Evolutionary conservation across 2,888 invertebrate species (phyloP), one percentile per base, ranked within the genome.

Genomic region (Rhamphomyia laevipes): DNA sequence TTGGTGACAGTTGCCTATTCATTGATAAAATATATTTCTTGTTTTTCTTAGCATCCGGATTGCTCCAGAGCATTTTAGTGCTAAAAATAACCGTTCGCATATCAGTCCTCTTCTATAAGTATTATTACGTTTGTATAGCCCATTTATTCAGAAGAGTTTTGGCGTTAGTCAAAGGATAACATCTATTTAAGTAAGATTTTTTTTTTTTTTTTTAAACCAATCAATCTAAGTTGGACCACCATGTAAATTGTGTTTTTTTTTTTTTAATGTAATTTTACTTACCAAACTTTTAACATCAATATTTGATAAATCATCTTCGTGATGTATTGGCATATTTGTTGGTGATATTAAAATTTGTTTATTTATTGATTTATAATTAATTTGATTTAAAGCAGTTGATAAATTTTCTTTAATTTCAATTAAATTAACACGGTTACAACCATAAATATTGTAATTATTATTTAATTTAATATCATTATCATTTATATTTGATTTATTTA

Each of bases 221-320:
- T n/a, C n/a, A n/a, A n/a, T n/a, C n/a, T n/a, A n/a, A n/a, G n/a
- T n/a, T n/a, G n/a, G n/a, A n/a, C n/a, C n/a, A n/a, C n/a, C n/a
- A n/a, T n/a, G n/a, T n/a, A n/a, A n/a, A n/a, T n/a, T n/a, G n/a
- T n/a, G n/a, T n/a, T 18, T 13, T 21, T 4, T 21, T 30, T 23
- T 43, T 27, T 30, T 35, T 45, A n/a, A 3, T n/a, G 15, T 15
- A 37, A 37, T 37, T 37, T 45, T 15, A 74, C 79, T 77, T 75
- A 80, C 80, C 76, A 80, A 68, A 59, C 72, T 76, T 63, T 77
- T 78, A 55, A 80, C 80, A 66, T 76, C 77, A 61, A 80, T 78
- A 62, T 77, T 78, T 60, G 77, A 77, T 63, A 77, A 71, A 62
- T 74, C 75, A 61, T 74, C 70, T 58, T 73, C 73, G 59, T 70